Percentiles rank a stretch among this genome's conserved stretches.
Conservation (phyloP, 2,113 vertebrate species). For the Tragelaphus buxtoni region DNA sequence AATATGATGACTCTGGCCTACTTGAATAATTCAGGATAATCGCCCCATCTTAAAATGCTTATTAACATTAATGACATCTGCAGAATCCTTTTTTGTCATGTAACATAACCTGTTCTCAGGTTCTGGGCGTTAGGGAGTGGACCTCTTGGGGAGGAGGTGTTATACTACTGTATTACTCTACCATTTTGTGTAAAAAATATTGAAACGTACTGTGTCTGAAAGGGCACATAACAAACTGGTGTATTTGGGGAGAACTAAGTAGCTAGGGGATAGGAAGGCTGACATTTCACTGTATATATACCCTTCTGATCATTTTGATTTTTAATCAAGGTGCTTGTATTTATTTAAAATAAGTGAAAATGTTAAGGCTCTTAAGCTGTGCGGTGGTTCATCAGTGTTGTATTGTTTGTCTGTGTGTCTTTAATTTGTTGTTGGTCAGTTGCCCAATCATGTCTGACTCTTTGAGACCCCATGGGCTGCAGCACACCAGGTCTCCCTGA, state of each 20-base stretch:
- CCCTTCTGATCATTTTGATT: not conserved
- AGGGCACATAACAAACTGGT: not conserved
- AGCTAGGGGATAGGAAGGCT: not conserved
- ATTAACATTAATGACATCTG: not conserved
- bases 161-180: not conserved
- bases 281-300: not conserved
- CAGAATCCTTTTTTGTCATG: not conserved
- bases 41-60: not conserved
- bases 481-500: not conserved
- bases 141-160: not conserved
- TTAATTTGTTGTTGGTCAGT: not conserved
- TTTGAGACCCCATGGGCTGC: not conserved
- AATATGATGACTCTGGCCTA: not conserved
- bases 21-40: not conserved
- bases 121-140: not conserved
- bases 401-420: not conserved
- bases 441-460: not conserved
- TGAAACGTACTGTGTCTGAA: not conserved
- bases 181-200: not conserved
- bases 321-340: not conserved
- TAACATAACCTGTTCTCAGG: not conserved
- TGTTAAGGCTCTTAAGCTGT: not conserved
- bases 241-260: not conserved
- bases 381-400: not conserved
- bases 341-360: not conserved